Evolutionary conservation across 2,888 invertebrate genomes (phyloP), one percentile per base, ranked within the genome.

Genomic region (Orthosia gothica): DNA sequence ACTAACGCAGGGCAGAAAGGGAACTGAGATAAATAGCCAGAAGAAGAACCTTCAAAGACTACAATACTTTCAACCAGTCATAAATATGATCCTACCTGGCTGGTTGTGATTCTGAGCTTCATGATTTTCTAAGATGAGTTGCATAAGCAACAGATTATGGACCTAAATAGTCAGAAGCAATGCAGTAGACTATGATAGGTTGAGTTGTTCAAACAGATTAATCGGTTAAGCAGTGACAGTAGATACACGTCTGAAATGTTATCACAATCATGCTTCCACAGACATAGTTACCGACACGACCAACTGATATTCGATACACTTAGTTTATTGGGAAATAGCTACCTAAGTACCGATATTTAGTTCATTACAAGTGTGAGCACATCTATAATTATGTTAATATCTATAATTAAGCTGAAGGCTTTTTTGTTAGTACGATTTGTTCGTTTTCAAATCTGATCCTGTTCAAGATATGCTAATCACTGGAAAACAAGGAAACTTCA

Each of bases 241-340:
- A 9, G 9, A 40, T 40, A 18, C 55, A 68, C 55, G 32, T 69
- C 64, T 54, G 0, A 49, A 68, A 57, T 58, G 75, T 65, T 61
- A 70, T 74, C 40, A 80, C 59, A 81, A 70, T 74, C 79, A 75
- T 72, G 72, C 54, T 72, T 71, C 67, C 63, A 81, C 62, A 45
- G 70, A 66, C 61, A 63, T 49, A 32, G 50, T 75, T 74, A 63
- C 69, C 54, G 68, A 81, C 84, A 87, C 86, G 87, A 88, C 67
- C 40, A 45, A 45, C 72, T 74, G 82, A 85, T 80, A 83, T 76
- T 75, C 74, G 81, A 87, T 84, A 79, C 77, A 76, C 74, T 79
- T 76, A 81, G 76, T 81, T 78, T 76, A 79, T 88, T 89, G 64
- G 57, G 83, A 84, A 88, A 89, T 74, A 68, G 54, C 18, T 49